Base-by-base conservation (phyloP, 2,113 vertebrate species). In the Barnardius zonarius region DNA sequence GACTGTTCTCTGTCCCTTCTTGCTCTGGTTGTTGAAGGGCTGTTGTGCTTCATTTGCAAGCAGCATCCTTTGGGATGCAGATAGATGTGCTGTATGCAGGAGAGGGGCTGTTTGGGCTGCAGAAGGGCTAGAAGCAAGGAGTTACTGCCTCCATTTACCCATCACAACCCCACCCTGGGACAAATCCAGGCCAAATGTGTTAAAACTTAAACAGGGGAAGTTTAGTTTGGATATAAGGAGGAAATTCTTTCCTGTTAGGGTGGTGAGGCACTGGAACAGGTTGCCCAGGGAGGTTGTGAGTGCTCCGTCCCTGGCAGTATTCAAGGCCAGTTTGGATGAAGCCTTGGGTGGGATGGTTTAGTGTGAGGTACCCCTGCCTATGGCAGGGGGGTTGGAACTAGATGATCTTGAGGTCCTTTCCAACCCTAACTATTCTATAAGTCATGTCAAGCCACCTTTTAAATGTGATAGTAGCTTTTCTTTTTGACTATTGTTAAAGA, bases 21-120 rank as follows among this genome's bases (percentile, higher is more conserved):
- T 57, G 30, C 0, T 0, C 28, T 2, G 5, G 15, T 2, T 49
- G 44, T 22, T 2, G 20, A 57, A 84, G 30, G 43, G 62, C 33
- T 35, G 6, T 24, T 75, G 30, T 43, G 7, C 17, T 68, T 64
- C 2, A 0, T 39, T 51, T 30, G 17, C 48, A 72, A 72, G 13
- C 3, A 6, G 6, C 39, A 30, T 51, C 76, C 49, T 55, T 48
- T 37, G 59, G 41, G 24, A 9, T 37, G 39, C 0, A 1, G 7
- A 61, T 46, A 41, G 31, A 62, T 1, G 20, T n/a, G 22, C 22
- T 62, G 73, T 35, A 22, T 8, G 30, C 44, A 22, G 9, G 35
- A 55, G 39, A 69, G 9, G 61, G 51, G 61, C 48, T 12, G 12
- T 7, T 37, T 5, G 43, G 64, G 83, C 62, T 69, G 91, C 55